Evolutionary conservation across 53 echinoderm and acorn worm genomes (phyloP), one percentile per base, ranked within the genome.

Genomic region (Crossaster papposus): DNA sequence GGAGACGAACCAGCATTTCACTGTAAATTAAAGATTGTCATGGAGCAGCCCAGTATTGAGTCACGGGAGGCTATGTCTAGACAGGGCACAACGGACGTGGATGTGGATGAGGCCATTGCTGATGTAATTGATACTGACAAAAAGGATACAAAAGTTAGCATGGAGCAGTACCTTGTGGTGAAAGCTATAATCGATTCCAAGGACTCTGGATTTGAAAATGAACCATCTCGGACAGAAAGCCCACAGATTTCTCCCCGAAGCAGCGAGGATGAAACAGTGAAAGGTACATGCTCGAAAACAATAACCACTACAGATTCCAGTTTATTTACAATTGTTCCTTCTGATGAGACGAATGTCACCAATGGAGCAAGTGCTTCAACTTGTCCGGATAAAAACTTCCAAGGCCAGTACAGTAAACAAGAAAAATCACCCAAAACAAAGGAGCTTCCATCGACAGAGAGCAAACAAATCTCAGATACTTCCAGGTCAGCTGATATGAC

Each of bases 171-270:
- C 78, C 89, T 97, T 32, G 97, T 92, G 14, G 93, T 97, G 29
- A 95, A 97, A 79, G 89, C 90, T n/a, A 94, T 97, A 53, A 95
- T 95, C 31, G 97, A 97, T 65, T 97, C 97, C 17, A 97, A 97
- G 77, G 97, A 97, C 74, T 97, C 97, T 9, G 97, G 97, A 9
- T 92, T 97, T 88, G 97, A 95, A 50, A 97, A 96, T 89, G 96
- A 93, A 14, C 91, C 94, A n/a, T 96, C 96, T 34, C 90, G 84
- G 71, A 91, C 85, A 14, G 93, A 90, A 14, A 93, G 94, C 71
- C 96, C 96, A 8, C 93, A 94, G 37, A 91, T 93, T 68, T 96
- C 96, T 36, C 94, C 96, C 10, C 80, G 87, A 14, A 85, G 80
- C 37, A 90, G 74, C 37, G 85, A 78, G 36, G 85, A 85, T 23